Evolutionary conservation across 2,113 vertebrate genomes (phyloP).

Genomic region (Scartelaos histophorus): DNA sequence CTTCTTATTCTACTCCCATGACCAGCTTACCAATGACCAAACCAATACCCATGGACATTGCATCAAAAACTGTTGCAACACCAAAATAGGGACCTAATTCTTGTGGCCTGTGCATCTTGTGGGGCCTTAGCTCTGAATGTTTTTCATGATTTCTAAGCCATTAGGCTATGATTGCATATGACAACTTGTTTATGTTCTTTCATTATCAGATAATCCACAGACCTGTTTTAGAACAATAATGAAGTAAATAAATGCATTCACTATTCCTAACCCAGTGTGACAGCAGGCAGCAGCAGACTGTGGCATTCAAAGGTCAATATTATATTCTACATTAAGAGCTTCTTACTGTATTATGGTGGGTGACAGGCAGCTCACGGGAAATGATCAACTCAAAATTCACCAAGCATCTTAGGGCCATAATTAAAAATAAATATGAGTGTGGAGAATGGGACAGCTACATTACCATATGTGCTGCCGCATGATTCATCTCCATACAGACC

Average conservation of each 20-base stretch:
- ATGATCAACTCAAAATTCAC: constrained; percentile 19
- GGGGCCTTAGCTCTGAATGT: not conserved
- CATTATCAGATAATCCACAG: constrained; percentile 11
- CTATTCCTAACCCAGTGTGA: constrained; percentile 31
- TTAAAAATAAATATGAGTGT: constrained; percentile 49
- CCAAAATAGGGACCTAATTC: not conserved
- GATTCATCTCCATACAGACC: constrained; percentile 51
- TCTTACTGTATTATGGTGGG: constrained; percentile 46
- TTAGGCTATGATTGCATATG: not conserved
- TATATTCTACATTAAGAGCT: constrained; percentile 56
- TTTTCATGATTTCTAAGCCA: not conserved
- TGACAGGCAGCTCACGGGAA: constrained; percentile 38
- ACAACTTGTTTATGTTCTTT: constrained; percentile 2
- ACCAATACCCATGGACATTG: too few species aligned
- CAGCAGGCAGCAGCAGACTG: constrained; percentile 47
- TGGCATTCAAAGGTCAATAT: constrained; percentile 70
- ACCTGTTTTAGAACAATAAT: constrained; percentile 7
- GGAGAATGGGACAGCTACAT: constrained; percentile 23
- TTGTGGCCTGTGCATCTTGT: too few species aligned
- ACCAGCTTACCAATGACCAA: too few species aligned
- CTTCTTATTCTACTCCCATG: too few species aligned
- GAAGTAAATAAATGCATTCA: constrained; percentile 14
- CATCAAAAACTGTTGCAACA: too few species aligned
- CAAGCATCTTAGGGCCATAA: constrained; percentile 37
- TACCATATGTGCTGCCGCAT: constrained; percentile 14